Conservation (phyloP, 1,140 invertebrate genomes). For the Xylocopa sonorina region DNA sequence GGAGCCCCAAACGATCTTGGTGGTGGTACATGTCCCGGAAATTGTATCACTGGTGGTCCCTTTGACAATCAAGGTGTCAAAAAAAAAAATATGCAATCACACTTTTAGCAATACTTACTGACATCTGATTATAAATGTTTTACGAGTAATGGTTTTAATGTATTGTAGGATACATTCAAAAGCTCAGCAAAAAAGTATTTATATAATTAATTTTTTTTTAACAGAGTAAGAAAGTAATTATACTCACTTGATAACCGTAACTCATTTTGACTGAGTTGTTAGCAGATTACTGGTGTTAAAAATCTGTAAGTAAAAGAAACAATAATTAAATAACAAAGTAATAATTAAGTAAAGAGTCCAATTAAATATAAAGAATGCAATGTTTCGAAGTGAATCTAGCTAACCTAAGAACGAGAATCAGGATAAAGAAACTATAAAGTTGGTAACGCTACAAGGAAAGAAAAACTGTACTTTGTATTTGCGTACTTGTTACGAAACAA, state of each 20-base stretch:
- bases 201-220: too few relatives aligned
- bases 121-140: slow-evolving; percentile 7
- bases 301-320: slow-evolving; percentile 34
- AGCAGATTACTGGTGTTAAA: background rate
- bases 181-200: background rate
- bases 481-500: too few relatives aligned
- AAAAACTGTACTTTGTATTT: too few relatives aligned
- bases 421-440: too few relatives aligned
- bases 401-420: background rate
- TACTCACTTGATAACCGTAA: slow-evolving; percentile 72
- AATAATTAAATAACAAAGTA: background rate
- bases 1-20: slow-evolving; percentile 77
- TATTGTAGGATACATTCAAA: too few relatives aligned
- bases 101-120: background rate
- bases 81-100: slow-evolving; percentile 45
- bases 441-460: too few relatives aligned
- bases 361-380: too few relatives aligned
- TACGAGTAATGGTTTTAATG: too few relatives aligned
- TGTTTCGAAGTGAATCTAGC: background rate
- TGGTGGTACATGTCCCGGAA: slow-evolving; percentile 71
- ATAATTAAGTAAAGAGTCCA: too few relatives aligned
- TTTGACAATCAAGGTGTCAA: slow-evolving; percentile 61
- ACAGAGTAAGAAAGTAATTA: background rate
- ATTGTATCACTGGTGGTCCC: slow-evolving; percentile 75
- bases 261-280: slow-evolving; percentile 57